Evolutionary conservation across 2,113 vertebrate genomes (phyloP).

Genomic region (Saimiri boliviensis): DNA sequence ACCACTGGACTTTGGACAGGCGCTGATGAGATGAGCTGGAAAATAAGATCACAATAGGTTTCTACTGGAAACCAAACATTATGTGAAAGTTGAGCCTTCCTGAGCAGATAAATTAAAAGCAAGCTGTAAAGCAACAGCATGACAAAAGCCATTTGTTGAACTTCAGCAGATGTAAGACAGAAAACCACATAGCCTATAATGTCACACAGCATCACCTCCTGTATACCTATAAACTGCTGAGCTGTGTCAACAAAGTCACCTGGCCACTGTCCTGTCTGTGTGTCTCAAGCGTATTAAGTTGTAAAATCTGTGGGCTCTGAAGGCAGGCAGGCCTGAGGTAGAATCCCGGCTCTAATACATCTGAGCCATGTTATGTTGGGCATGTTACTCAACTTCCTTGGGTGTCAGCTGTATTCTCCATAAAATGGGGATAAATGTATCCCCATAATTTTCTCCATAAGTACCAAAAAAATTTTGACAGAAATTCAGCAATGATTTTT

Average conservation of each 20-base stretch:
- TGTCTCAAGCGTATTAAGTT: conserved; percentile 47
- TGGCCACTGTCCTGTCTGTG: conserved; percentile 42
- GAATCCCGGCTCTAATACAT: background rate
- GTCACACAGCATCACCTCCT: conserved; percentile 71
- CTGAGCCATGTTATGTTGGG: background rate
- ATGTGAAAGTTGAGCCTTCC: conserved; percentile 84
- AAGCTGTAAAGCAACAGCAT: conserved; percentile 74
- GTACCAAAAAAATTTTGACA: background rate
- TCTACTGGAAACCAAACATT: conserved; percentile 82
- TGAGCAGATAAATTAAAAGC: conserved; percentile 84
- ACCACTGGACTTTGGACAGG: conserved; percentile 59
- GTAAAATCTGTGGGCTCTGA: background rate
- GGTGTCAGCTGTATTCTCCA: background rate
- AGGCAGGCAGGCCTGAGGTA: background rate
- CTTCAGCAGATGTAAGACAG: conserved; percentile 74
- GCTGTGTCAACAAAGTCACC: conserved; percentile 55
- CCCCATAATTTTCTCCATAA: background rate
- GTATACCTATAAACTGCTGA: conserved; percentile 12
- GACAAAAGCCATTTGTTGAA: conserved; percentile 70
- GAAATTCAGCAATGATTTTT: background rate
- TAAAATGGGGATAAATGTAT: background rate
- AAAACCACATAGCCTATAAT: conserved; percentile 68
- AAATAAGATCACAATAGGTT: conserved; percentile 75
- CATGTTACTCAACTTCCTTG: background rate
- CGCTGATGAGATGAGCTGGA: conserved; percentile 70